Base-by-base conservation (phyloP, 2,113 vertebrate species). In the Serilophus lunatus region DNA sequence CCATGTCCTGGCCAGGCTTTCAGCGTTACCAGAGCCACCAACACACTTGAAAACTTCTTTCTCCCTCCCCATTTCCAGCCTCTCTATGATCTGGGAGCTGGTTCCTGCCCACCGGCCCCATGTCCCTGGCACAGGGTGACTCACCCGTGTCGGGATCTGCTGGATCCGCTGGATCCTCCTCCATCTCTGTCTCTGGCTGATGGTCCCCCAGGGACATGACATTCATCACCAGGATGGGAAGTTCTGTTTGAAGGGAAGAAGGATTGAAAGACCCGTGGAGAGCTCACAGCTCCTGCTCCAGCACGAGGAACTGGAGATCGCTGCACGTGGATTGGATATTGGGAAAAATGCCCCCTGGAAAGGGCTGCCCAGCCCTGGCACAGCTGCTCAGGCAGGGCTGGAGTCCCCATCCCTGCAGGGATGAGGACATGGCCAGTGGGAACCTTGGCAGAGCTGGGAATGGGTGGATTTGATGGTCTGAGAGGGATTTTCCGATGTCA, bases 171-270 rank as follows among this genome's bases (percentile, higher is more conserved):
- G 0, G 11, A 2, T 69, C 63, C 20, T 76, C 63, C 3, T 92
- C 96, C 35, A 84, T 64, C 51, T 96, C 97, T 0, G 59, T 35
- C 70, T 82, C 93, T 0, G 40, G 86, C 36, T 13, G 61, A 8
- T 14, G 22, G 31, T 63, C 31, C 56, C 63, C 90, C 95, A 96
- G 90, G 19, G 98, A 98, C 81, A 92, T 86, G 65, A 97, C 93
- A 1, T 96, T 97, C 70, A 93, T 85, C 87, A 96, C 93, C 84
- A 97, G 51, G 57, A 96, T 97, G 61, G 97, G 96, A 49, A 95
- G 93, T 16, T 97, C 97, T 98, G 95, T 26, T 29, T 10, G 60
- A 33, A 54, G 53, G 59, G 22, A 63, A 56, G 13, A 82, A 47
- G 31, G 7, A 17, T 17, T 22, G 11, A 38, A 35, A 28, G 10